These are phyloP conservation scores for Porphyrio hochstetteri DNA, from an alignment of 2,113 vertebrate genomes.

Conservation along the genomic window DNA sequence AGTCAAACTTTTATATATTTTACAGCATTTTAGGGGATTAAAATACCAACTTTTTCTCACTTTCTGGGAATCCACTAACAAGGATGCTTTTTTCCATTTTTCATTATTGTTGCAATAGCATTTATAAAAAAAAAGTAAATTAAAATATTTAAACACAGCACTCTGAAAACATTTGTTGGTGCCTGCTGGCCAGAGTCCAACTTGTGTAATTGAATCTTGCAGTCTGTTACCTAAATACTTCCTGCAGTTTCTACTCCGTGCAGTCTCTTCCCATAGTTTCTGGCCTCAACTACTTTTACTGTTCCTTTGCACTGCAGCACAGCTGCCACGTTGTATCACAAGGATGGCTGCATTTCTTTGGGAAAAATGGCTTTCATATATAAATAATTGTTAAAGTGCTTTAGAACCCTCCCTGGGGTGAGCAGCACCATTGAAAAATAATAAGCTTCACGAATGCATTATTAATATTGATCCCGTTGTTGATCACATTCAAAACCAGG, in stretches of 20 bases:
- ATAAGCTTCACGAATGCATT: conserved; percentile 28
- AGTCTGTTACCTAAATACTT: conserved; percentile 59
- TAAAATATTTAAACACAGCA: conserved; percentile 66
- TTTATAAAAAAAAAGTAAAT: conserved; percentile 42
- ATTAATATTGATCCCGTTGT: neutral
- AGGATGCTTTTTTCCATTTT: conserved; percentile 24
- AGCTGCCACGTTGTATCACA: conserved; percentile 51
- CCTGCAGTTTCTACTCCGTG: neutral
- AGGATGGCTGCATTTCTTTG: conserved; percentile 46
- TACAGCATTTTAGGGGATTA: neutral
- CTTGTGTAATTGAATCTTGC: conserved; percentile 59
- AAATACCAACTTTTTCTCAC: neutral
- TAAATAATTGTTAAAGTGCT: conserved; percentile 61
- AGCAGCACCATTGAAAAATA: conserved; percentile 36
- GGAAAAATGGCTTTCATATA: conserved; percentile 43
- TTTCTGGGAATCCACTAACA: neutral
- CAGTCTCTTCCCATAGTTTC: neutral
- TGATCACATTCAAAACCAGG: neutral
- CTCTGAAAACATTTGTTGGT: conserved; percentile 59
- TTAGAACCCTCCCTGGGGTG: neutral
- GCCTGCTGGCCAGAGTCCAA: conserved; percentile 46
- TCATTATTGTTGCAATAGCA: conserved; percentile 42
- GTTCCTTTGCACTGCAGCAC: neutral
- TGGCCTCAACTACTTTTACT: neutral
- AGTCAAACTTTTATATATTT: neutral